These are phyloP conservation scores for Epizoanthus fatuus DNA, from an alignment of 92 coral and sea anemone genomes.

Conservation along the genomic window DNA sequence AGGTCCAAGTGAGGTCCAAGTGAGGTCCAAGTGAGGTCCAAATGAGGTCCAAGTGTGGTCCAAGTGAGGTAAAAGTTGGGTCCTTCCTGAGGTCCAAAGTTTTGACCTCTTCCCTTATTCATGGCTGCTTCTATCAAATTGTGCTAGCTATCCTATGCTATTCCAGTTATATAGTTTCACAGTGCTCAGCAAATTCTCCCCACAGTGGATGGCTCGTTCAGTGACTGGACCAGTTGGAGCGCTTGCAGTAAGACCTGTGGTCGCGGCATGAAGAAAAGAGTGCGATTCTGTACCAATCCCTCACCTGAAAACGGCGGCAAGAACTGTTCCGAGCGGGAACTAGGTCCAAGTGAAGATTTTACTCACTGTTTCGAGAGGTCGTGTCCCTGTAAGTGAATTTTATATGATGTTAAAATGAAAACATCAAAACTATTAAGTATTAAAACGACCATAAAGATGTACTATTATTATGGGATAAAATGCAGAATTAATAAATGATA, in stretches of 20 bases:
- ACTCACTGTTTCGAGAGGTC: constrained; percentile 96
- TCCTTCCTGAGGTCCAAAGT: too few species aligned
- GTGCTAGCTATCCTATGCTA: too few species aligned
- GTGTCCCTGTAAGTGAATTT: constrained; percentile 87
- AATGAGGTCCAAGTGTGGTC: too few species aligned
- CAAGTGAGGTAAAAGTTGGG: too few species aligned
- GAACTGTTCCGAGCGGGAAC: constrained; percentile 85
- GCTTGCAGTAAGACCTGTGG: constrained; percentile 96
- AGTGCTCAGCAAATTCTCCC: too few species aligned
- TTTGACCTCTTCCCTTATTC: not conserved
- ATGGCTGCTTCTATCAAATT: not conserved
- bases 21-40: too few species aligned
- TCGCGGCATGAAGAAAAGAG: constrained; percentile 85
- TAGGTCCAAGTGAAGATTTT: constrained; percentile 87
- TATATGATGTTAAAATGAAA: not conserved
- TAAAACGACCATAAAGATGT: not conserved
- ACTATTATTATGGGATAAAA: too few species aligned
- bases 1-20: too few species aligned
- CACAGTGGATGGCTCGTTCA: constrained; percentile 85
- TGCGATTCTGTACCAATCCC: constrained; percentile 83
- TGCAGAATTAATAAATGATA: too few species aligned
- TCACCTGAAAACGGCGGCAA: constrained; percentile 90
- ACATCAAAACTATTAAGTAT: not conserved
- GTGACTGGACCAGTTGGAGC: constrained; percentile 95
- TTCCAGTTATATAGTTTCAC: not conserved